A percentile compares a stretch with the other conserved stretches of the same genome.
Evolutionary conservation across 2,888 invertebrate genomes (phyloP).

Genomic region (Phalangium opilio): DNA sequence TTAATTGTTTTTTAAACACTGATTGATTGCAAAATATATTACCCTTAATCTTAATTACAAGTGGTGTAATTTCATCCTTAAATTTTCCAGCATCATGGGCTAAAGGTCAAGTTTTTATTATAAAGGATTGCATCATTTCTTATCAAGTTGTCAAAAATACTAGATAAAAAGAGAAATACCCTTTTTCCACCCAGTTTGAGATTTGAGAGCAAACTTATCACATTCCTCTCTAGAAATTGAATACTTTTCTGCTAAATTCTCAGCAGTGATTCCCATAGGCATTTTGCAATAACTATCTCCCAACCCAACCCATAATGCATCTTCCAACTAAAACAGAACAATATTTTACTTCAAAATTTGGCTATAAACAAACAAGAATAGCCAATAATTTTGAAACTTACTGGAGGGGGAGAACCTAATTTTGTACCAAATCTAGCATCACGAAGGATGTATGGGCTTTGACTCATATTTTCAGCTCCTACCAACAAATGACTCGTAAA

Average conservation of each 20-base stretch:
- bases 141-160: not conserved
- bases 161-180: conserved; percentile 38
- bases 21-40: too few relatives aligned
- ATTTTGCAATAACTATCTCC: conserved; percentile 75
- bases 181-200: conserved; percentile 74
- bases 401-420: conserved; percentile 48
- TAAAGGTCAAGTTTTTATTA: too few relatives aligned
- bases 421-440: conserved; percentile 74
- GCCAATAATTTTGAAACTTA: conserved; percentile 19
- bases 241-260: conserved; percentile 75
- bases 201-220: conserved; percentile 66
- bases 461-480: conserved; percentile 91
- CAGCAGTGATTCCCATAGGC: conserved; percentile 92
- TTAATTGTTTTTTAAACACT: too few relatives aligned
- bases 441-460: conserved; percentile 69
- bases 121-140: too few relatives aligned
- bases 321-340: conserved; percentile 48
- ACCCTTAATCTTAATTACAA: conserved; percentile 48
- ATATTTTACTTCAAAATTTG: not conserved
- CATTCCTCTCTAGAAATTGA: conserved; percentile 63
- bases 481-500: not conserved
- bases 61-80: conserved; percentile 73
- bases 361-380: too few relatives aligned
- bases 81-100: conserved; percentile 78
- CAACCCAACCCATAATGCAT: conserved; percentile 73